phyloP scores from a whole-genome alignment of 2,888 invertebrate species.

The Phymatocera aterrima region DNA sequence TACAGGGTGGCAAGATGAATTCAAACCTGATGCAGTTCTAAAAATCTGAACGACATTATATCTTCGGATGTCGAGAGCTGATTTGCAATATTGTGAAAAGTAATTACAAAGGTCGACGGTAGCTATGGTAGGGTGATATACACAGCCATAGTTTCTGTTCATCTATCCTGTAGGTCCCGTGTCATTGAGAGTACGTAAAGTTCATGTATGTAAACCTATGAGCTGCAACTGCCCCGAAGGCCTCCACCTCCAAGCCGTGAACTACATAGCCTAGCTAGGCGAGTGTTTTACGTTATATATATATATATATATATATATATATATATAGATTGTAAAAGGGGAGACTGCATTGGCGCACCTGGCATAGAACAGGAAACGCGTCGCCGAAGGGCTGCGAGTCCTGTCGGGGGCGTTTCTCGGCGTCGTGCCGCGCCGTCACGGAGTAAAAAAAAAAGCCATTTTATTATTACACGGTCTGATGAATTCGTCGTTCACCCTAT shows the following conservation, averaged over 20 bases:
- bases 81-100: too few relatives aligned
- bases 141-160: background rate
- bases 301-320: too few relatives aligned
- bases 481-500: slow-evolving; percentile 15
- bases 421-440: background rate
- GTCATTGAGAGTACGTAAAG: background rate
- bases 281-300: background rate
- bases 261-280: background rate
- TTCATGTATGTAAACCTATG: background rate
- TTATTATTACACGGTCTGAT: slow-evolving; percentile 28
- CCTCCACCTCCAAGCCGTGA: background rate
- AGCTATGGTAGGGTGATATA: background rate
- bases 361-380: slow-evolving; percentile 25
- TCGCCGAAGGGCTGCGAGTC: background rate
- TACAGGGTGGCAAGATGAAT: background rate
- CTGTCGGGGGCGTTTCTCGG: slow-evolving; percentile 10
- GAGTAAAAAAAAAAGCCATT: background rate
- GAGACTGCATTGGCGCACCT: slow-evolving; percentile 21
- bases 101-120: too few relatives aligned
- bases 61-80: too few relatives aligned
- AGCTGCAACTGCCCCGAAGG: background rate
- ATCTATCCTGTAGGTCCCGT: slow-evolving; percentile 9
- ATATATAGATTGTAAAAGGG: slow-evolving; percentile 8
- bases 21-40: background rate
- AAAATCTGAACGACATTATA: background rate